Base-by-base conservation (phyloP, 1,140 invertebrate species). In the Bombyx mandarina region DNA sequence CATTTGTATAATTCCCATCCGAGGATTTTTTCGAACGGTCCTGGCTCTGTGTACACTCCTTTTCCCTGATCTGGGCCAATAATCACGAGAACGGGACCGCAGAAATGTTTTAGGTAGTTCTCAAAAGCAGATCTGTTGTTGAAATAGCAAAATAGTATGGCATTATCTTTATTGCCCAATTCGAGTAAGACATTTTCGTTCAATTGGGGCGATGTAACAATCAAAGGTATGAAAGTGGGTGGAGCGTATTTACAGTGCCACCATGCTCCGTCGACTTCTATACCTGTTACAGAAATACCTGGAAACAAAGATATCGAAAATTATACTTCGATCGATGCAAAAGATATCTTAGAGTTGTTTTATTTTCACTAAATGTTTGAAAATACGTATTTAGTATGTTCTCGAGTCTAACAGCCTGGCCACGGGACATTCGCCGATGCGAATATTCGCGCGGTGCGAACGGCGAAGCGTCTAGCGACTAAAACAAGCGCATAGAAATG, bases 121-220 rank as follows among this genome's bases (percentile, higher is more conserved):
- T 81, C 58, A 77, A 94, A 94, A 12, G 92, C 92, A 6, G 56
- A 45, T 1, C 89, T 88, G 62, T 93, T 91, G 65, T 94, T 94
- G 68, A 94, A 95, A 69, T 94, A 94, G 68, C 93, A 94, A 71
- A 95, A 94, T 35, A 94, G 66, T 52, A 94, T 66, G 0, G 91
- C 92, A 55, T 88, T 43, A 84, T 54, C 26, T 60, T 74, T 8
- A 61, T 64, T 12, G 62, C 10, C 10, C 8, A 59, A 26, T 18
- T 18, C n/a, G 22, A 8, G 42, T 22, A 59, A 8, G 10, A 54
- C 72, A 9, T 86, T 71, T 7, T 75, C 67, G 54, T 88, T 81
- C 65, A 81, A 77, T 26, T 57, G 54, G 1, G 73, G 50, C 0
- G 74, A 43, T 4, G 81, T 82, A 47, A 88, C 69, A 22, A 81